These are phyloP conservation scores for Brachyopa scutellaris DNA, from an alignment of 2,888 invertebrate species.

Conservation along the genomic window DNA sequence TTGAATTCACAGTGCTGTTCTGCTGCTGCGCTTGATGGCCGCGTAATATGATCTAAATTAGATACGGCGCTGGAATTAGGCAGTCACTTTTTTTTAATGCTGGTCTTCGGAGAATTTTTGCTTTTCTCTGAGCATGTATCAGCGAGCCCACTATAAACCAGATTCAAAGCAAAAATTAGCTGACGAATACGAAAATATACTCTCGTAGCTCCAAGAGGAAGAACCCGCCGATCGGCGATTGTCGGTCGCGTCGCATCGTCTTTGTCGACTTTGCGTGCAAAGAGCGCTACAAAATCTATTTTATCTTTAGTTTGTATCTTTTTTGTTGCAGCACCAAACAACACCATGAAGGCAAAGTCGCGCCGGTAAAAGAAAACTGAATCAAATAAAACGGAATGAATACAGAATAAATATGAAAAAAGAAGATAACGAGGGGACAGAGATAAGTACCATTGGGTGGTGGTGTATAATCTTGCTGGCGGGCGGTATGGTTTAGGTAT, in stretches of 20 bases:
- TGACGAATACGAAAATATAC: slow-evolving; percentile 56
- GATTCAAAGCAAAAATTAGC: slow-evolving; percentile 40
- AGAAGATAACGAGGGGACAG: too few relatives aligned
- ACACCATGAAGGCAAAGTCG: slow-evolving; percentile 18
- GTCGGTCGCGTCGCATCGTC: neutral
- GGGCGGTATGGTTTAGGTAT: too few relatives aligned
- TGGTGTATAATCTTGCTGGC: neutral
- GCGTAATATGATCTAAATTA: slow-evolving; percentile 56
- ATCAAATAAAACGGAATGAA: slow-evolving; percentile 43
- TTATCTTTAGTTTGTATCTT: slow-evolving; percentile 49
- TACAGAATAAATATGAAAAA: neutral
- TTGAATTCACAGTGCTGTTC: slow-evolving; percentile 18
- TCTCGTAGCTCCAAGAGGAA: too few relatives aligned
- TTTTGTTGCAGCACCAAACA: slow-evolving; percentile 45
- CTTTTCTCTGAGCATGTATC: neutral
- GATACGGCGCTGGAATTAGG: slow-evolving; percentile 44
- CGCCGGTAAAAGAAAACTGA: slow-evolving; percentile 37
- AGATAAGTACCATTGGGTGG: too few relatives aligned
- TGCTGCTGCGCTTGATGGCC: slow-evolving; percentile 19
- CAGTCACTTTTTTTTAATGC: slow-evolving; percentile 35
- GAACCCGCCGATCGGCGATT: slow-evolving; percentile 1
- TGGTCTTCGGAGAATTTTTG: slow-evolving; percentile 23
- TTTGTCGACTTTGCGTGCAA: slow-evolving; percentile 17
- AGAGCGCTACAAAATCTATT: slow-evolving; percentile 33
- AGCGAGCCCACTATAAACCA: slow-evolving; percentile 1